Percentiles rank a stretch among this genome's conserved stretches.
These are phyloP conservation scores for Calycopis cecrops DNA, from an alignment of 1,140 invertebrate species.

Conservation along the genomic window DNA sequence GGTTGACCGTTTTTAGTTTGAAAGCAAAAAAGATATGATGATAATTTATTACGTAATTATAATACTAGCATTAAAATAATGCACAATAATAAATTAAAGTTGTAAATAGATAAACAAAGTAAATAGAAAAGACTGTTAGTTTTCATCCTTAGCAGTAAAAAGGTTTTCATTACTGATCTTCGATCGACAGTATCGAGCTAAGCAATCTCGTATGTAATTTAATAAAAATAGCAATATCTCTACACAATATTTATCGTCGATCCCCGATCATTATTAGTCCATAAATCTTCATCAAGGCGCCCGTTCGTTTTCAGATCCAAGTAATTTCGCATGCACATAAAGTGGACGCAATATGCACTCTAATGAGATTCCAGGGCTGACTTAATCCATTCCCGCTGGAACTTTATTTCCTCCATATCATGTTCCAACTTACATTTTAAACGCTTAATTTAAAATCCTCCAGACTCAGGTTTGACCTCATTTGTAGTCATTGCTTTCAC, in stretches of 20 bases:
- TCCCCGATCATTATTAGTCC: slow-evolving; percentile 8
- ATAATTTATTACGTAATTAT: too few species aligned
- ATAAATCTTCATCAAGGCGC: slow-evolving; percentile 3
- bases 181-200: too few species aligned
- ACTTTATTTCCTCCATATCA: slow-evolving; percentile 30
- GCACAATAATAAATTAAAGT: too few species aligned
- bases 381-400: slow-evolving; percentile 21
- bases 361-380: slow-evolving; percentile 28
- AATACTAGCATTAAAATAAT: too few species aligned
- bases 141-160: too few species aligned
- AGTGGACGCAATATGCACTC: slow-evolving; percentile 24
- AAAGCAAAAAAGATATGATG: too few species aligned
- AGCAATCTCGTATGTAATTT: too few species aligned
- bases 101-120: too few species aligned
- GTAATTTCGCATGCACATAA: slow-evolving; percentile 25
- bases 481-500: slow-evolving; percentile 16
- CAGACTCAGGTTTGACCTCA: slow-evolving; percentile 16
- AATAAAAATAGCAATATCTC: neutral
- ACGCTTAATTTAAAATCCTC: slow-evolving; percentile 25
- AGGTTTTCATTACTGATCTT: too few species aligned
- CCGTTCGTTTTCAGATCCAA: slow-evolving; percentile 2
- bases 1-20: too few species aligned
- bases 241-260: slow-evolving; percentile 4
- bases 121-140: too few species aligned
- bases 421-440: slow-evolving; percentile 30